Percentiles rank a stretch among this genome's conserved stretches.
phyloP scores from a whole-genome alignment of 2,797 vertebrate genomes.

The Enteromius radiatus region DNA sequence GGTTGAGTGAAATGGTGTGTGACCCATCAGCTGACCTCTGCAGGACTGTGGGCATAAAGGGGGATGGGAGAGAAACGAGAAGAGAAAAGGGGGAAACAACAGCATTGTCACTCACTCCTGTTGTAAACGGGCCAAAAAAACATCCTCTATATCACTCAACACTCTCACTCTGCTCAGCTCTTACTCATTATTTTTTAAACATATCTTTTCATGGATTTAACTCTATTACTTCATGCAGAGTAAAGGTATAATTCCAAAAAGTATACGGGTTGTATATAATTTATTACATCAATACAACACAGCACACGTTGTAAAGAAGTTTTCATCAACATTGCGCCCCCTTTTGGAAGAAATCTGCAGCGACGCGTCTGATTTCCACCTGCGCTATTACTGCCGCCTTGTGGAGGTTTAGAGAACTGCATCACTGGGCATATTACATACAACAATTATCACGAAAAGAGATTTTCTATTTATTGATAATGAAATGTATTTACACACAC shows the following conservation, averaged over 20 bases:
- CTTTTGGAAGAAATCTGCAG: neutral
- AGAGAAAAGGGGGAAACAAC: conserved; percentile 18
- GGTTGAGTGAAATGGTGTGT: conserved; percentile 69
- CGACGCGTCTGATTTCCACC: neutral
- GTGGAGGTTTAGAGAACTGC: neutral
- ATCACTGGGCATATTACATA: neutral
- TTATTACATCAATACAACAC: no score
- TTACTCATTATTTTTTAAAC: no score
- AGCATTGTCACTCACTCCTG: conserved; percentile 29
- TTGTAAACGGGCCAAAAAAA: neutral
- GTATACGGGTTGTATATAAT: no score
- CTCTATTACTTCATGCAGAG: neutral
- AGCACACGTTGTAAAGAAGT: neutral
- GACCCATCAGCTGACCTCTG: conserved; percentile 75
- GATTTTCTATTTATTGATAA: neutral
- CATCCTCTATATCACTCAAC: neutral
- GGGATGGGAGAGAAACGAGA: conserved; percentile 25
- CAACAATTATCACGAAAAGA: no score
- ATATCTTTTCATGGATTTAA: neutral
- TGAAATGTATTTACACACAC: no score
- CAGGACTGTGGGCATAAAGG: conserved; percentile 1
- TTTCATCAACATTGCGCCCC: neutral
- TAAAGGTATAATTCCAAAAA: neutral
- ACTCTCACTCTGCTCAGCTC: neutral
- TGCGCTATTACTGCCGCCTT: neutral